Base-by-base conservation (phyloP, 2,797 vertebrate species). In the Chelidonichthys spinosus region DNA sequence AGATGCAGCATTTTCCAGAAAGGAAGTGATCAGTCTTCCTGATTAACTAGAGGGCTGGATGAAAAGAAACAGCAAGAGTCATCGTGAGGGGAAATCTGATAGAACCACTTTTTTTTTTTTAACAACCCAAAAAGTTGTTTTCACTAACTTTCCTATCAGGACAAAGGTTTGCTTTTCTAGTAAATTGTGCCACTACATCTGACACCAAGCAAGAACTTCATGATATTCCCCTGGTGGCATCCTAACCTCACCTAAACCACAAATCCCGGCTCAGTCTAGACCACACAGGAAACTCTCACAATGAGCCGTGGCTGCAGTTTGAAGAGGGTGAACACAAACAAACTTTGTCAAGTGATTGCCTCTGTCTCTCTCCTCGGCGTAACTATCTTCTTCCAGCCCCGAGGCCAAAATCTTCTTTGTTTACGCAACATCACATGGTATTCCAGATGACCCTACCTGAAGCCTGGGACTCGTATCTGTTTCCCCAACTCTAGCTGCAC, bases 371-470 rank as follows among this genome's bases (percentile, higher is more conserved):
- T 81, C 77, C 43, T 13, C 13, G 15, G 42, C n/a, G 53, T 44
- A 78, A 77, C 76, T 84, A 87, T 89, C 79, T 61, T 53, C 59
- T 36, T 82, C 47, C 66, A 70, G 76, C 89, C 88, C 25, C 32
- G 44, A 74, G 86, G 90, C 81, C 76, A 67, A 61, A 66, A 83
- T 81, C 79, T 40, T 81, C 79, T 89, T 83, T 89, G 76, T 91
- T 87, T 84, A 77, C 33, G 64, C 40, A 46, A 71, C 50, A 50
- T 89, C 87, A 89, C 68, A 63, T 67, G 55, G 33, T 84, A 66
- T 79, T 84, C 76, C 78, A 61, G 60, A 81, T 84, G 68, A 83
- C 76, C 84, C 83, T 53, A 90, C 90, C 86, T 91, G 84, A 78
- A 84, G 83, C 85, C 74, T 66, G 67, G 33, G 76, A 59, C 64